These are phyloP conservation scores for Microtus richardsoni DNA, from an alignment of 2,113 vertebrate genomes.

Conservation along the genomic window DNA sequence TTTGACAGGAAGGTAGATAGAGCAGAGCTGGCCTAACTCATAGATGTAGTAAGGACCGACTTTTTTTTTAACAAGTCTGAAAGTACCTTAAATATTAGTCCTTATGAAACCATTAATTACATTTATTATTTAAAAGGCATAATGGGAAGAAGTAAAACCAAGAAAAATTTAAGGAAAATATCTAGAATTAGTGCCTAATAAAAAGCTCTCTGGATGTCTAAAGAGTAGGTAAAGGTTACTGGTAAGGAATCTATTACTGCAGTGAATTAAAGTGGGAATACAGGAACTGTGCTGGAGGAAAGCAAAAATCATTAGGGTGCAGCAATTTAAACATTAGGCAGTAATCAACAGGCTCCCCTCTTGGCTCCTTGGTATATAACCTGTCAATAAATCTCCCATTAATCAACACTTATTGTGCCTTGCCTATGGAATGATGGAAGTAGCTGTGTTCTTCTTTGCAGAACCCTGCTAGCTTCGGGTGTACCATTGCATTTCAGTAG, in stretches of 20 bases:
- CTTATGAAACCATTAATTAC: conserved; percentile 62
- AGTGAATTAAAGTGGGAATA: conserved; percentile 56
- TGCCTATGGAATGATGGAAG: background rate
- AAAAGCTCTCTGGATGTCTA: conserved; percentile 28
- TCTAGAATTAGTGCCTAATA: conserved; percentile 46
- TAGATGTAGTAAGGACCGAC: conserved; percentile 34
- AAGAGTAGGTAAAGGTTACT: conserved; percentile 52
- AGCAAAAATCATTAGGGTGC: conserved; percentile 52
- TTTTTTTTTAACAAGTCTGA: conserved; percentile 26
- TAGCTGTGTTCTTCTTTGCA: conserved; percentile 22
- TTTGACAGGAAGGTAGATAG: conserved; percentile 47
- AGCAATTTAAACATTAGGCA: conserved; percentile 40
- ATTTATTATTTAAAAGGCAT: conserved; percentile 70
- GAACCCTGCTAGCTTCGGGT: background rate
- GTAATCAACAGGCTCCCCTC: conserved; percentile 3
- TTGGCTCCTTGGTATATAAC: conserved; percentile 45
- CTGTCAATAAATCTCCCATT: conserved; percentile 60
- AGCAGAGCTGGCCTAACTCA: conserved; percentile 21
- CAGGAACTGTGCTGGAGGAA: conserved; percentile 54
- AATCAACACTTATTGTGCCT: conserved; percentile 24
- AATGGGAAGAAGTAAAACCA: conserved; percentile 60
- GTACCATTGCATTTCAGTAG: background rate
- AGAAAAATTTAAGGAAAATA: conserved; percentile 58
- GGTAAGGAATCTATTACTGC: conserved; percentile 60
- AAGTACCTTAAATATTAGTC: conserved; percentile 68